Evolutionary conservation across 1,140 invertebrate genomes (phyloP), one percentile per base, ranked within the genome.

Genomic region (Atta cephalotes): DNA sequence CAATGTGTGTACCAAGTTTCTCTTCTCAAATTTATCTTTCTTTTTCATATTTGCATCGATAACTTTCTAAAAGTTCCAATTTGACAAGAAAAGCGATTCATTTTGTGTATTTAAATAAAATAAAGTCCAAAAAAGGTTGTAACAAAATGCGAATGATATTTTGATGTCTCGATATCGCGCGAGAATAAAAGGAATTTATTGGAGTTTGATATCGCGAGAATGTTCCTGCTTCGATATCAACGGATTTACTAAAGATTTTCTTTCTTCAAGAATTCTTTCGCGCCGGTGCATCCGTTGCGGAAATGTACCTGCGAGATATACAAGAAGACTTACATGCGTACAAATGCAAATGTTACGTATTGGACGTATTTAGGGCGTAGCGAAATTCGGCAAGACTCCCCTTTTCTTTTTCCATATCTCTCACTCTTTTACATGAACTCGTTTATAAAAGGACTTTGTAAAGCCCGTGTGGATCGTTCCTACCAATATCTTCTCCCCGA

Each of bases 231-330:
- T 72, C 53, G 70, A 76, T 84, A 84, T 84, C 80, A 76, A 35
- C 39, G 70, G 80, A 62, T 84, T 84, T 84, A 35, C 56, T 70
- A 63, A 84, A 84, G 80, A 84, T 74, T 84, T 58, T n/a, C n/a
- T n/a, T n/a, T n/a, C n/a, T n/a, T 56, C 70, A 45, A 21, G 56
- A 49, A 39, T 84, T 74, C 80, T 51, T 84, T 5, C 70, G 58
- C 70, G 56, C 56, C 39, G 53, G 21, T 76, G 39, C 70, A 84
- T 76, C 80, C 70, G 70, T 9, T 62, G 70, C 70, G 45, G 80
- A 84, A 84, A 84, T 84, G 70, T 58, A 84, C 60, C 56, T 76
- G 56, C 56, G 9, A 62, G 71, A 63, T 84, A 62, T 31, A 84
- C 28, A 18, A 49, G 66, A 9, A 31, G 77, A 45, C 70, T 74